These are phyloP conservation scores for Erannis defoliaria DNA, from an alignment of 2,888 invertebrate species.

Conservation along the genomic window DNA sequence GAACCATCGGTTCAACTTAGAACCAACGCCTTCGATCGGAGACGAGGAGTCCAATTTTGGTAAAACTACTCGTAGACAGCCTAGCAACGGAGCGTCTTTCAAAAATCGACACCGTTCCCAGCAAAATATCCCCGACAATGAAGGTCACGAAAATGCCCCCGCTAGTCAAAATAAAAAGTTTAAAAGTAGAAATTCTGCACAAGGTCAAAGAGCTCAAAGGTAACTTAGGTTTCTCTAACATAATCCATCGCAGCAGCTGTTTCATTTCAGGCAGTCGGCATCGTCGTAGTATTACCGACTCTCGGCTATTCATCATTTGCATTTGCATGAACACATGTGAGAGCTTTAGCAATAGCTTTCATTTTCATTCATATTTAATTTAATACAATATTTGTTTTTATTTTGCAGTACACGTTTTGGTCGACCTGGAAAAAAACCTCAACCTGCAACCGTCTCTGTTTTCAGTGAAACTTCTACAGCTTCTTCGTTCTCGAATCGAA, in stretches of 20 bases:
- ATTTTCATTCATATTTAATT: constrained; percentile 34
- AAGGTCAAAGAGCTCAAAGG: constrained; percentile 76
- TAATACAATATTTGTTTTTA: constrained; percentile 56
- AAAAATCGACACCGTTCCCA: constrained; percentile 86
- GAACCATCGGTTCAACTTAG: constrained; percentile 87
- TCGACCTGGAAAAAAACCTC: constrained; percentile 82
- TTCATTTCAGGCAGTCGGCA: constrained; percentile 36
- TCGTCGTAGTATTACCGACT: constrained; percentile 43
- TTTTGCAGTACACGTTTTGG: constrained; percentile 82
- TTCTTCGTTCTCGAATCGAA: constrained; percentile 82
- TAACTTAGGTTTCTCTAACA: constrained; percentile 50
- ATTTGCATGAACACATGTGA: constrained; percentile 37
- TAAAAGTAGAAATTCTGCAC: constrained; percentile 75
- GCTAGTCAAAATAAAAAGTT: constrained; percentile 75
- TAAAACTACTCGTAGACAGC: constrained; percentile 84
- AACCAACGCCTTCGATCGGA: constrained; percentile 88
- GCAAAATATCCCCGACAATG: constrained; percentile 70
- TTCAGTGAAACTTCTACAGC: constrained; percentile 87
- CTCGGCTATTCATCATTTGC: constrained; percentile 34
- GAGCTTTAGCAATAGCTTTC: constrained; percentile 34
- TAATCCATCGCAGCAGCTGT: constrained; percentile 36
- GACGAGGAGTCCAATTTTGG: constrained; percentile 88
- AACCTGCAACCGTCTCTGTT: constrained; percentile 89
- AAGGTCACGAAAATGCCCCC: constrained; percentile 69
- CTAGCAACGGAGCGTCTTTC: constrained; percentile 78